A percentile compares a stretch with the other conserved stretches of the same genome.
These are phyloP conservation scores for Sicus ferrugineus DNA, from an alignment of 2,888 invertebrate genomes.

Conservation along the genomic window DNA sequence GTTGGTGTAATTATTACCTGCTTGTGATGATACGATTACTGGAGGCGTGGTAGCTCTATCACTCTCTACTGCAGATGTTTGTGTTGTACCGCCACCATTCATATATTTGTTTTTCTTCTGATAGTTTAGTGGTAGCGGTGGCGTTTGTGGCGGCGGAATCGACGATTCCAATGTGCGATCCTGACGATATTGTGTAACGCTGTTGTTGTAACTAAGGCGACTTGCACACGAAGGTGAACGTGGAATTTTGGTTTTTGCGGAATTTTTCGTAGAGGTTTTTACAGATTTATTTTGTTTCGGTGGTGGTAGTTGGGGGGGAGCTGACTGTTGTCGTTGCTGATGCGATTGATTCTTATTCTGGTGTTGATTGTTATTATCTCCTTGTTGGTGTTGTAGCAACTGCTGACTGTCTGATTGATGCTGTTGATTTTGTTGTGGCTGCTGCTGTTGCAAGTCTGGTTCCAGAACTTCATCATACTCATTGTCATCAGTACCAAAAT, in stretches of 20 bases:
- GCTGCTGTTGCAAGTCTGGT: slow-evolving; percentile 53
- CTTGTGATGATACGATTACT: slow-evolving; percentile 29
- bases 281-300: slow-evolving; percentile 57
- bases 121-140: slow-evolving; percentile 58
- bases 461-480: slow-evolving; percentile 61
- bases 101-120: slow-evolving; percentile 52
- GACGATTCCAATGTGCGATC: slow-evolving; percentile 37
- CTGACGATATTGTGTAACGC: slow-evolving; percentile 27
- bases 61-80: slow-evolving; percentile 39
- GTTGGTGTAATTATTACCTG: slow-evolving; percentile 37
- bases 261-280: slow-evolving; percentile 49
- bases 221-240: slow-evolving; percentile 58
- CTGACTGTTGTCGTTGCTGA: slow-evolving; percentile 37
- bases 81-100: slow-evolving; percentile 50
- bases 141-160: slow-evolving; percentile 57
- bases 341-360: slow-evolving; percentile 24
- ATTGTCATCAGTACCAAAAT: slow-evolving; percentile 59
- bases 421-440: slow-evolving; percentile 44
- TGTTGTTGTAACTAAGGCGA: slow-evolving; percentile 43
- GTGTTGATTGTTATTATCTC: slow-evolving; percentile 26
- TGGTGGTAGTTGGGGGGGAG: slow-evolving; percentile 47
- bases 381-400: slow-evolving; percentile 38
- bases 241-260: slow-evolving; percentile 55
- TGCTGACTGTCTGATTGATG: slow-evolving; percentile 31
- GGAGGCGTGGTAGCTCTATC: slow-evolving; percentile 34